Percentiles rank a stretch among this genome's conserved stretches.
These are phyloP conservation scores for Rhynchonycteris naso DNA, from an alignment of 2,797 vertebrate genomes.

Conservation along the genomic window DNA sequence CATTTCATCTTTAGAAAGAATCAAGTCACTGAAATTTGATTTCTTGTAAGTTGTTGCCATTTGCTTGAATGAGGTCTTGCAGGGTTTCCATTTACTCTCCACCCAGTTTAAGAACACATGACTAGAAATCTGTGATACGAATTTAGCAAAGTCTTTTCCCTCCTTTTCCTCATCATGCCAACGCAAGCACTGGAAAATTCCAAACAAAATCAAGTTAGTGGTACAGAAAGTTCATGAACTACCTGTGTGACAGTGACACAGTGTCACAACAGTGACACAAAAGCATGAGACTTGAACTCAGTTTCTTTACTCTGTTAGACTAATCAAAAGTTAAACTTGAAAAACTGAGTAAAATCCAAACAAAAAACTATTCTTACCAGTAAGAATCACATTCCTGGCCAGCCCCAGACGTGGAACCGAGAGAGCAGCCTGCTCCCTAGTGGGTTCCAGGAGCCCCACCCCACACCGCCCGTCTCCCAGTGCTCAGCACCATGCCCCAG, in stretches of 20 bases:
- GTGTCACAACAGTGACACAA: not conserved
- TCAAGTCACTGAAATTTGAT: constrained; percentile 76
- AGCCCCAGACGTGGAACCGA: not conserved
- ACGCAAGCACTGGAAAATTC: constrained; percentile 88
- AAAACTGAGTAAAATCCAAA: constrained; percentile 46
- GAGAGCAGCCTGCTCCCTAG: not conserved
- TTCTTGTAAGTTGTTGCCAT: constrained; percentile 77
- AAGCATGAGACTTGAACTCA: not conserved
- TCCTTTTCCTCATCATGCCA: constrained; percentile 86
- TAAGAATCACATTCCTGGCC: not conserved
- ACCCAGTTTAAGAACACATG: constrained; percentile 72
- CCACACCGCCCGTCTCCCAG: not conserved
- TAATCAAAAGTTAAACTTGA: not conserved
- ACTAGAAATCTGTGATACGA: constrained; percentile 73
- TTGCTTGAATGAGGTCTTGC: constrained; percentile 78
- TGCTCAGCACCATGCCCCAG: not conserved
- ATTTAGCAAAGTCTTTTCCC: constrained; percentile 70
- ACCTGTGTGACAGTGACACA: constrained; percentile 13
- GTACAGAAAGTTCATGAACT: constrained; percentile 54
- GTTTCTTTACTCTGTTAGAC: not conserved
- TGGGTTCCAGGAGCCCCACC: not conserved
- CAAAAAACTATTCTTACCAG: not conserved
- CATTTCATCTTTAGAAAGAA: constrained; percentile 74
- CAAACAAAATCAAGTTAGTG: constrained; percentile 77
- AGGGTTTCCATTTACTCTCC: constrained; percentile 75